phyloP scores from a whole-genome alignment of 1,140 invertebrate species.

The Holotrichia oblita region DNA sequence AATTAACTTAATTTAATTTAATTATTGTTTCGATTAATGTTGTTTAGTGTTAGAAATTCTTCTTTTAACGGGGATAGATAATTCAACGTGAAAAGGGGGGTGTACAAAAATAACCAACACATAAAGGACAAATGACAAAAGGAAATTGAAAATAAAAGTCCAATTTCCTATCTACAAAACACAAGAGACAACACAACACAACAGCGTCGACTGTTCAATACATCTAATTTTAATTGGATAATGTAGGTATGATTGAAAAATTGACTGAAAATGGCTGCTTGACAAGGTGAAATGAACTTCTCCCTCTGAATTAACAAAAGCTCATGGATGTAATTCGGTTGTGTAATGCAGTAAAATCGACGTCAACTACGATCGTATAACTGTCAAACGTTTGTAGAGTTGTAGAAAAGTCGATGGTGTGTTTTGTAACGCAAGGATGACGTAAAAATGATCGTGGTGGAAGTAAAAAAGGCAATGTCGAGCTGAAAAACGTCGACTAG shows the following conservation, averaged over 20 bases:
- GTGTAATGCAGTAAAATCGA: background rate
- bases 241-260: background rate
- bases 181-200: background rate
- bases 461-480: too few species aligned
- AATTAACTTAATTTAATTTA: too few species aligned
- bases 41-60: too few species aligned
- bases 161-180: background rate
- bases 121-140: background rate
- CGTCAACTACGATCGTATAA: background rate
- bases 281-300: constrained; percentile 10
- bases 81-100: too few species aligned
- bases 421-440: background rate
- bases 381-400: background rate
- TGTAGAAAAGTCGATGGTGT: background rate
- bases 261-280: constrained; percentile 1
- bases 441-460: background rate
- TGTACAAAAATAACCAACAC: background rate
- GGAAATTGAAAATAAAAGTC: background rate
- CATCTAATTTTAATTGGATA: constrained; percentile 11
- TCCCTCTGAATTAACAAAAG: background rate
- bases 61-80: too few species aligned
- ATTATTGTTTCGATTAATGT: too few species aligned
- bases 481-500: too few species aligned
- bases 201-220: background rate
- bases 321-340: background rate